A percentile compares a stretch with the other conserved stretches of the same genome.
These are phyloP conservation scores for Oncorhynchus kisutch DNA, from an alignment of 2,113 vertebrate genomes.

Conservation along the genomic window DNA sequence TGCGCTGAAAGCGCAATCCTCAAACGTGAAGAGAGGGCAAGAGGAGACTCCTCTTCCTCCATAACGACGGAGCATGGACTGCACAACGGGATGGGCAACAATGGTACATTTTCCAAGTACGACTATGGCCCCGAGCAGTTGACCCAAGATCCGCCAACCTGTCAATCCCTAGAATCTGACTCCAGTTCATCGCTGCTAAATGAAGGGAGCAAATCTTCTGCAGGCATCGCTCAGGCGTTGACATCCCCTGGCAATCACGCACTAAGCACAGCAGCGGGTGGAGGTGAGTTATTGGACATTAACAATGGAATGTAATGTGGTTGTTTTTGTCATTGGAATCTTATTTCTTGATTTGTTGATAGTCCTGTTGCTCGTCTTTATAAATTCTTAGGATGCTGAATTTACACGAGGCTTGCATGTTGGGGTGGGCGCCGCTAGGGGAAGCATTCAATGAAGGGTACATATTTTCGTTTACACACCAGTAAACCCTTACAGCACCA, in stretches of 20 bases:
- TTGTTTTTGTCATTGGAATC: neutral
- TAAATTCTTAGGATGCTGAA: neutral
- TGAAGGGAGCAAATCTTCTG: constrained; percentile 75
- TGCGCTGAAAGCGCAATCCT: constrained; percentile 71
- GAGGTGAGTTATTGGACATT: constrained; percentile 48
- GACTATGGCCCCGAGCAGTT: constrained; percentile 69
- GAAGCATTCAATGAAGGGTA: constrained; percentile 72
- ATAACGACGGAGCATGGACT: constrained; percentile 75
- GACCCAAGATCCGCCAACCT: constrained; percentile 77
- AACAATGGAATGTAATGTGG: too few relatives aligned
- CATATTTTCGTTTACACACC: constrained; percentile 30
- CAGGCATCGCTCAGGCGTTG: constrained; percentile 67
- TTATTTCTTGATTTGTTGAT: constrained; percentile 11
- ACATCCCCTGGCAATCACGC: constrained; percentile 73
- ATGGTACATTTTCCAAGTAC: constrained; percentile 74
- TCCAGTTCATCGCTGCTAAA: constrained; percentile 80
- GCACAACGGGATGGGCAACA: constrained; percentile 62
- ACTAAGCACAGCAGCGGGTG: constrained; percentile 68
- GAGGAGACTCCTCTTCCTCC: constrained; percentile 66
- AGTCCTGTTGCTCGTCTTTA: too few relatives aligned
- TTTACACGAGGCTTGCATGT: constrained; percentile 36
- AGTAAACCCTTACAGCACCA: constrained; percentile 34
- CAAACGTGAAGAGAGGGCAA: constrained; percentile 78
- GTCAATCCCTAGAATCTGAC: constrained; percentile 82
- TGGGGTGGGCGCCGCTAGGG: constrained; percentile 67